These are phyloP conservation scores for Cotesia typhae DNA, from an alignment of 1,140 invertebrate genomes.

Conservation along the genomic window DNA sequence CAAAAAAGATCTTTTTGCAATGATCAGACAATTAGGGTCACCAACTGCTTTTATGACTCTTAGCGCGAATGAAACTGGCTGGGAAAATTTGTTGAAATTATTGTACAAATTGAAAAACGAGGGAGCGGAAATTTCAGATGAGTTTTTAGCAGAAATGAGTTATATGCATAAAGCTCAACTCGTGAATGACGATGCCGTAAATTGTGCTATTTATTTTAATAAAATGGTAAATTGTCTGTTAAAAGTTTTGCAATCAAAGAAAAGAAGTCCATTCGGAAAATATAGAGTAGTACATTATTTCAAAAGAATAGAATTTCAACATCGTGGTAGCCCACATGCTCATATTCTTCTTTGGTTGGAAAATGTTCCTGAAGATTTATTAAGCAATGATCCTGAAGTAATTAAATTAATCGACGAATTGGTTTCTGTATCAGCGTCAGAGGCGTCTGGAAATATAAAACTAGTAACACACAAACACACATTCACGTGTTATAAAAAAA, in stretches of 20 bases:
- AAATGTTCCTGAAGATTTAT: slow-evolving; percentile 47
- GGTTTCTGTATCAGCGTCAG: slow-evolving; percentile 40
- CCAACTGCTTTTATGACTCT: slow-evolving; percentile 50
- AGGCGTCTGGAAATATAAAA: slow-evolving; percentile 46
- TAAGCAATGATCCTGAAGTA: slow-evolving; percentile 30
- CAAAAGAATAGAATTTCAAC: slow-evolving; percentile 55
- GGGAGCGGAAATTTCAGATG: slow-evolving; percentile 41
- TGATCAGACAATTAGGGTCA: slow-evolving; percentile 49
- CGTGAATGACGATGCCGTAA: slow-evolving; percentile 46
- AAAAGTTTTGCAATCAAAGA: slow-evolving; percentile 25
- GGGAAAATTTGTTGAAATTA: slow-evolving; percentile 53
- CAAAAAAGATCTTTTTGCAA: slow-evolving; percentile 59
- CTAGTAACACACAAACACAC: slow-evolving; percentile 42
- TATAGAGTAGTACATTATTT: slow-evolving; percentile 47
- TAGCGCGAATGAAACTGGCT: slow-evolving; percentile 53
- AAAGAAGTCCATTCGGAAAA: too few species aligned
- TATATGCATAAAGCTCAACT: too few species aligned
- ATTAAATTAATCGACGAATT: slow-evolving; percentile 37
- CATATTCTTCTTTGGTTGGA: slow-evolving; percentile 54
- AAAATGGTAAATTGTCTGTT: slow-evolving; percentile 50
- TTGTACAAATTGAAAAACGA: slow-evolving; percentile 55
- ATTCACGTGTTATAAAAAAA: slow-evolving; percentile 46
- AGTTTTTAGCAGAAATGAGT: slow-evolving; percentile 38
- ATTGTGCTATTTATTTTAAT: slow-evolving; percentile 60
- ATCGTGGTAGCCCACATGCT: slow-evolving; percentile 54